Percentiles rank a stretch among this genome's conserved stretches.
Conservation (phyloP, 1,140 invertebrate species). For the Epicauta chinensis region DNA sequence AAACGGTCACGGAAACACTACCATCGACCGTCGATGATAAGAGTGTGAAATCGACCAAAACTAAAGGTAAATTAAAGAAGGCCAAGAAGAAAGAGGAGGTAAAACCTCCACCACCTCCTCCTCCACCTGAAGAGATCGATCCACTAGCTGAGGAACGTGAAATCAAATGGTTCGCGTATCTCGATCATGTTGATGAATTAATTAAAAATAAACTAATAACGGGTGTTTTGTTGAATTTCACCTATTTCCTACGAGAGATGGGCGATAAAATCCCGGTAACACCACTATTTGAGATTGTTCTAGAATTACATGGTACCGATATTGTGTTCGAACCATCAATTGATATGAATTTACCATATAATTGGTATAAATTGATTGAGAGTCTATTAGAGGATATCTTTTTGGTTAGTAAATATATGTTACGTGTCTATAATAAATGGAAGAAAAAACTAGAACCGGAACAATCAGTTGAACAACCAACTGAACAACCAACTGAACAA, state of each 20-base stretch:
- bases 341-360: slow-evolving; percentile 50
- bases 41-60: slow-evolving; percentile 14
- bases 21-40: slow-evolving; percentile 16
- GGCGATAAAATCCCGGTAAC: slow-evolving; percentile 36
- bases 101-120: slow-evolving; percentile 5
- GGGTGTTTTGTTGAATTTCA: slow-evolving; percentile 43
- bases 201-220: slow-evolving; percentile 53
- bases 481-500: no score
- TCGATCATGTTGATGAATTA: slow-evolving; percentile 58
- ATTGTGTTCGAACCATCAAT: slow-evolving; percentile 59
- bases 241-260: slow-evolving; percentile 41
- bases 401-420: slow-evolving; percentile 29
- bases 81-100: slow-evolving; percentile 10
- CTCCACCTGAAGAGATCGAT: slow-evolving; percentile 17
- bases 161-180: slow-evolving; percentile 54
- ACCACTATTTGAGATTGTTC: slow-evolving; percentile 57
- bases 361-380: slow-evolving; percentile 43
- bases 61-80: slow-evolving; percentile 10
- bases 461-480: no score
- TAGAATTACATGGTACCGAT: slow-evolving; percentile 56
- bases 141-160: slow-evolving; percentile 1
- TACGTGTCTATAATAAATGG: slow-evolving; percentile 20
- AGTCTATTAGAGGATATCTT: slow-evolving; percentile 31
- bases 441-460: slow-evolving; percentile 4
- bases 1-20: background rate